Evolutionary conservation across 2,113 vertebrate genomes (phyloP).

Genomic region (Cinclus cinclus): DNA sequence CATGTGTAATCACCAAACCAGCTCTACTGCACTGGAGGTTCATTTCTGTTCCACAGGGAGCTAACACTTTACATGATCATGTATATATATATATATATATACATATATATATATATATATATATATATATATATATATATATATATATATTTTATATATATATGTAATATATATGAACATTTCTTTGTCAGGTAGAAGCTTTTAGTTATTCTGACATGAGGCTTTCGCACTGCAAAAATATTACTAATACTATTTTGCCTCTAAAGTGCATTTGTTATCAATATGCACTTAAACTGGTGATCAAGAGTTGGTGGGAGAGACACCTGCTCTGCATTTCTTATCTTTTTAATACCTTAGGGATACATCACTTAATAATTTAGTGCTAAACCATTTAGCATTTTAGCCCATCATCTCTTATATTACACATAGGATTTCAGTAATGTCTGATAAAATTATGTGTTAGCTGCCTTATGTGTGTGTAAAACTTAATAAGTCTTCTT

Average conservation of each 20-base stretch:
- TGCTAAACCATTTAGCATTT: conserved; percentile 85
- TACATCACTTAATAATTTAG: conserved; percentile 86
- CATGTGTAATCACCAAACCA: not conserved
- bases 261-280: conserved; percentile 79
- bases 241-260: conserved; percentile 78
- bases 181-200: conserved; percentile 76
- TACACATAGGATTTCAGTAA: conserved; percentile 84
- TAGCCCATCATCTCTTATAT: conserved; percentile 83
- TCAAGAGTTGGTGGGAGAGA: conserved; percentile 75
- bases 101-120: not conserved
- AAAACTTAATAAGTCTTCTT: conserved; percentile 86
- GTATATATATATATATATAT: not conserved
- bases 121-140: not conserved
- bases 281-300: conserved; percentile 78
- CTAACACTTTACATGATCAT: conserved; percentile 56
- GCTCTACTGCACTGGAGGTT: conserved; percentile 2
- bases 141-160: not conserved
- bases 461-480: conserved; percentile 82
- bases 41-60: conserved; percentile 57
- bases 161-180: conserved; percentile 48
- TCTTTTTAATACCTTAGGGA: conserved; percentile 81
- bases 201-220: conserved; percentile 76
- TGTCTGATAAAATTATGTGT: conserved; percentile 85
- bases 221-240: conserved; percentile 78
- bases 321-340: conserved; percentile 82